A percentile compares a stretch with the other conserved stretches of the same genome.
phyloP scores from a whole-genome alignment of 2,797 vertebrate genomes.

The Myripristis murdjan region DNA sequence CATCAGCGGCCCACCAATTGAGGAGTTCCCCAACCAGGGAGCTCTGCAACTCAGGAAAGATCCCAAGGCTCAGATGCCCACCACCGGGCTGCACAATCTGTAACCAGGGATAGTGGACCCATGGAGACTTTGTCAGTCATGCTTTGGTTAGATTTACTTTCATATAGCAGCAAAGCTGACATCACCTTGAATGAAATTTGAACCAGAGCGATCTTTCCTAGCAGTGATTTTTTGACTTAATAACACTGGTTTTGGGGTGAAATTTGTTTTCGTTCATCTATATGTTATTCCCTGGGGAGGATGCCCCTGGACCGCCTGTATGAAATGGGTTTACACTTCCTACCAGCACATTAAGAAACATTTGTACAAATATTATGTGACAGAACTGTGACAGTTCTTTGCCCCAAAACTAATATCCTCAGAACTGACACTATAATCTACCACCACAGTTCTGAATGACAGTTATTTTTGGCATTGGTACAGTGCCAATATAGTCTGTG shows the following conservation, averaged over 20 bases:
- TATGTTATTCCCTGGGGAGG: background rate
- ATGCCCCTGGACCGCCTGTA: background rate
- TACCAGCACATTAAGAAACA: slow-evolving; percentile 35
- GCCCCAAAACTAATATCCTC: slow-evolving; percentile 1
- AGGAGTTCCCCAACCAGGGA: slow-evolving; percentile 35
- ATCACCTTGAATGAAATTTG: slow-evolving; percentile 22
- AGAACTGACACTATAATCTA: background rate
- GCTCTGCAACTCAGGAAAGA: slow-evolving; percentile 31
- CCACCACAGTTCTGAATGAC: background rate
- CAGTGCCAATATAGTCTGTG: background rate
- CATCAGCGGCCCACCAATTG: slow-evolving; percentile 44
- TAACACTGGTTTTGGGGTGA: slow-evolving; percentile 20
- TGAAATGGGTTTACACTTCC: slow-evolving; percentile 17
- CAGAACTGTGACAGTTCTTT: slow-evolving; percentile 3
- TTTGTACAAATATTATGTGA: background rate
- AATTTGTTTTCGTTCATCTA: background rate
- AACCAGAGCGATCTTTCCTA: slow-evolving; percentile 1
- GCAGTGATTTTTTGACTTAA: slow-evolving; percentile 14
- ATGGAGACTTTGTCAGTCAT: slow-evolving; percentile 37
- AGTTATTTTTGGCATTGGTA: background rate
- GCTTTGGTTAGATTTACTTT: slow-evolving; percentile 28
- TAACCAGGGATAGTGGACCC: slow-evolving; percentile 6
- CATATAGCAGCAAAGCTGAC: slow-evolving; percentile 32
- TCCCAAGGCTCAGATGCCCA: slow-evolving; percentile 24
- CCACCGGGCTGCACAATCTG: slow-evolving; percentile 54